Base-by-base conservation (phyloP, 2,113 vertebrate species). In the Nothoprocta pentlandii region DNA sequence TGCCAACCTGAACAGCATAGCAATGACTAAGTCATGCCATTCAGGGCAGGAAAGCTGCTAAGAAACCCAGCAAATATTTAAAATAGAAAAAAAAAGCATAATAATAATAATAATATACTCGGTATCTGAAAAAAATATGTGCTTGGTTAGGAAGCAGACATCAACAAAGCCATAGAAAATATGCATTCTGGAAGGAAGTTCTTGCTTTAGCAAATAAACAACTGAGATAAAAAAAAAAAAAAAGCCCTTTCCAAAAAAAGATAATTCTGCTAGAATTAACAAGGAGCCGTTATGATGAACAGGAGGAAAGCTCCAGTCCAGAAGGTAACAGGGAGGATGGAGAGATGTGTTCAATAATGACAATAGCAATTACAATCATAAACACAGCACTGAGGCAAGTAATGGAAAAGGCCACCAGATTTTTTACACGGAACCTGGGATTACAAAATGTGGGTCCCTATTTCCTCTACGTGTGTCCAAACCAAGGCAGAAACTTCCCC, bases 361-460 rank as follows among this genome's bases (percentile, higher is more conserved):
- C 28, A 80, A 30, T 0, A n/a, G 12, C 2, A 13, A 22, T 49
- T 49, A 49, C 49, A 22, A 85, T 16, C 25, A 28, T 26, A 68
- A 64, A 47, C 20, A 74, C 6, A 2, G 4, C 15, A 70, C 36
- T 54, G 46, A 25, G 12, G 61, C 9, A 47, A 17, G 64, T 16
- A 61, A 19, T 28, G 51, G 34, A 47, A 82, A 87, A 87, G 64
- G 16, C 4, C 58, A 73, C 4, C 0, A 0, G 6, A 1, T 13
- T 42, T 66, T 83, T 81, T 13, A 13, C 51, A 30, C 39, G 3
- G 10, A 67, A 2, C 2, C 0, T 1, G 2, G 26, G 39, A 66
- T 74, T 53, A 46, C 0, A 0, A 64, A 42, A 68, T 51, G 34
- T 2, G 8, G 1, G 25, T 36, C 12, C 19, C 7, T 30, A 71